Conservation (phyloP, 2,888 invertebrate genomes). For the Ectropis crepuscularia region DNA sequence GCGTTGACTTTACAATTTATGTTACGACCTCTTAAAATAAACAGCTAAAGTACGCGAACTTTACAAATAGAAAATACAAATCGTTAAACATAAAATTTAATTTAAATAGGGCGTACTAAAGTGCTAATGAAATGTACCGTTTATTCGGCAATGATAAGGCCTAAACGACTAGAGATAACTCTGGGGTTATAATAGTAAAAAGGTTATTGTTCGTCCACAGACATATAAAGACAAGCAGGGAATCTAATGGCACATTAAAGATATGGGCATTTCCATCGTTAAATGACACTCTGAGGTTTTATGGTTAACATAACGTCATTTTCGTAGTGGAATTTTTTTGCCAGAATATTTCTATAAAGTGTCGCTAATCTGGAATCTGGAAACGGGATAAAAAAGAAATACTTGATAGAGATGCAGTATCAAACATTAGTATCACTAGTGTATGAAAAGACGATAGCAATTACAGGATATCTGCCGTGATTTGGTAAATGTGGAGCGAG, state of each 20-base stretch:
- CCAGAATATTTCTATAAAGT: neutral
- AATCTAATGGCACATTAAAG: conserved; percentile 71
- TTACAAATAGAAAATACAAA: conserved; percentile 26
- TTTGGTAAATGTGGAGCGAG: too few species aligned
- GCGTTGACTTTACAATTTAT: conserved; percentile 10
- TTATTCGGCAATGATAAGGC: conserved; percentile 51
- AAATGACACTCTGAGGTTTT: conserved; percentile 62
- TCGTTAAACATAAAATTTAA: conserved; percentile 21
- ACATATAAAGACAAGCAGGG: conserved; percentile 60
- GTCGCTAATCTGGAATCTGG: neutral
- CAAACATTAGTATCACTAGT: too few species aligned
- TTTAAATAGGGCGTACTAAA: conserved; percentile 29
- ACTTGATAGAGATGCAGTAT: too few species aligned
- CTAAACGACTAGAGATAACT: conserved; percentile 57
- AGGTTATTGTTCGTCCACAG: conserved; percentile 52
- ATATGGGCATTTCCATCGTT: conserved; percentile 64
- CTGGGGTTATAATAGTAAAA: conserved; percentile 65
- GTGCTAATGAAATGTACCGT: conserved; percentile 44
- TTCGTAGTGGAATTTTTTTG: conserved; percentile 31
- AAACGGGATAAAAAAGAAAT: too few species aligned
- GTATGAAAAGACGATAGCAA: too few species aligned
- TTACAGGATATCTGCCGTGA: too few species aligned
- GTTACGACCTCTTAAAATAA: conserved; percentile 9
- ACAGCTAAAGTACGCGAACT: conserved; percentile 11
- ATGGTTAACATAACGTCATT: conserved; percentile 54